Conservation (phyloP, 2,113 vertebrate species). For the Bujurquina vittata region DNA sequence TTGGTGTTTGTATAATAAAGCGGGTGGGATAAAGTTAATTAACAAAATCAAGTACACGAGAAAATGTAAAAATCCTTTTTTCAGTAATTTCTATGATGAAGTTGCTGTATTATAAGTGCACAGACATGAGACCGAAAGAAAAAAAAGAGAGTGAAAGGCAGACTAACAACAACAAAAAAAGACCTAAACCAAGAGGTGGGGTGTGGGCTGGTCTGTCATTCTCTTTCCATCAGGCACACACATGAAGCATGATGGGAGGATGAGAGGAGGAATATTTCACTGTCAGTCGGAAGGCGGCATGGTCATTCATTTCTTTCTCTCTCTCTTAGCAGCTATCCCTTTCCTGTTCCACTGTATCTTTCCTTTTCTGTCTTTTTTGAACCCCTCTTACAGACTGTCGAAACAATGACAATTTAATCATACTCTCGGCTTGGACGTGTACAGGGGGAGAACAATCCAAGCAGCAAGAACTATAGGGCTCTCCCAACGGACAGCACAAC, state of each 20-base stretch:
- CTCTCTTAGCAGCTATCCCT: slow-evolving; percentile 35
- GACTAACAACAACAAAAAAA: background rate
- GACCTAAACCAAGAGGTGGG: slow-evolving; percentile 26
- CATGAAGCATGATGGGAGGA: slow-evolving; percentile 90
- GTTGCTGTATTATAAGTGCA: background rate
- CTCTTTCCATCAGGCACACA: slow-evolving; percentile 80
- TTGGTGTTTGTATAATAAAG: background rate
- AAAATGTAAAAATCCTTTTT: background rate
- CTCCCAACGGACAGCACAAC: slow-evolving; percentile 69
- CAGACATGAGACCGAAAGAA: background rate
- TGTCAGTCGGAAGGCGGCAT: slow-evolving; percentile 86
- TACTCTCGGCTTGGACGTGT: slow-evolving; percentile 85
- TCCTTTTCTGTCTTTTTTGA: slow-evolving; percentile 40
- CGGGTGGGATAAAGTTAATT: background rate
- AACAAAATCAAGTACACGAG: background rate
- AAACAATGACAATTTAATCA: slow-evolving; percentile 93
- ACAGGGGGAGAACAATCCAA: slow-evolving; percentile 85
- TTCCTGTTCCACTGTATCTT: slow-evolving; percentile 46
- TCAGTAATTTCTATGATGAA: background rate
- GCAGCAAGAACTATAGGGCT: slow-evolving; percentile 62
- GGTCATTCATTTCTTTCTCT: slow-evolving; percentile 88
- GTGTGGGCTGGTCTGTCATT: slow-evolving; percentile 77
- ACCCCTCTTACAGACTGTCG: slow-evolving; percentile 75
- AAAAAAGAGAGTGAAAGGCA: slow-evolving; percentile 12
- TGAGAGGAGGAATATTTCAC: slow-evolving; percentile 96